Percentiles rank a stretch among this genome's conserved stretches.
phyloP scores from a whole-genome alignment of 1,140 invertebrate genomes.

The Eufriesea mexicana region DNA sequence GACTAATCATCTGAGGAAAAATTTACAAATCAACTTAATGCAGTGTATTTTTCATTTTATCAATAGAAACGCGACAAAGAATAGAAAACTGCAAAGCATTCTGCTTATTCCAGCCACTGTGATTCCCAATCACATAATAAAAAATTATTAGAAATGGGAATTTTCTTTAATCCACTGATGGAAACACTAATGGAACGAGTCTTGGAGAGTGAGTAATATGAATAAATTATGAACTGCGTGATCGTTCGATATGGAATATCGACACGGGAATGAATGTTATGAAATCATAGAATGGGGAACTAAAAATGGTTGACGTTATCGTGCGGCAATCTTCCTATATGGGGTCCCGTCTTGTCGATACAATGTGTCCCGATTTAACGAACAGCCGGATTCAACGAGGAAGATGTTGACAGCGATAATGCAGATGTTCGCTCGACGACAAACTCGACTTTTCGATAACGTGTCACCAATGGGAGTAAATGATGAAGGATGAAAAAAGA shows the following conservation, averaged over 20 bases:
- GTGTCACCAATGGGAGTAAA: constrained; percentile 23
- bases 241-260: not conserved
- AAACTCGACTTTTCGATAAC: constrained; percentile 57
- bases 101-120: no score
- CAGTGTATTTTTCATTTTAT: no score
- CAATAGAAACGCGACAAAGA: no score
- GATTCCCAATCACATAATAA: no score
- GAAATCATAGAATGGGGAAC: constrained; percentile 27
- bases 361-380: constrained; percentile 68
- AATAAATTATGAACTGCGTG: constrained; percentile 9
- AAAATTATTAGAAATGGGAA: not conserved
- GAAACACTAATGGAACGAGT: not conserved
- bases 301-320: constrained; percentile 40
- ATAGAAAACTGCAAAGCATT: no score
- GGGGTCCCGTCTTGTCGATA: constrained; percentile 46
- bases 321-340: constrained; percentile 25
- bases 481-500: not conserved
- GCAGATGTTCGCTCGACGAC: constrained; percentile 64
- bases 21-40: no score
- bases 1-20: no score
- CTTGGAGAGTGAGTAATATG: not conserved
- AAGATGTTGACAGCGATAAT: constrained; percentile 62
- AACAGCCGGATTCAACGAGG: constrained; percentile 44
- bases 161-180: not conserved
- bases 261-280: constrained; percentile 9